Base-by-base conservation (phyloP, 2,888 invertebrate genomes). In the Galeopsomyia nigrocyanea region DNA sequence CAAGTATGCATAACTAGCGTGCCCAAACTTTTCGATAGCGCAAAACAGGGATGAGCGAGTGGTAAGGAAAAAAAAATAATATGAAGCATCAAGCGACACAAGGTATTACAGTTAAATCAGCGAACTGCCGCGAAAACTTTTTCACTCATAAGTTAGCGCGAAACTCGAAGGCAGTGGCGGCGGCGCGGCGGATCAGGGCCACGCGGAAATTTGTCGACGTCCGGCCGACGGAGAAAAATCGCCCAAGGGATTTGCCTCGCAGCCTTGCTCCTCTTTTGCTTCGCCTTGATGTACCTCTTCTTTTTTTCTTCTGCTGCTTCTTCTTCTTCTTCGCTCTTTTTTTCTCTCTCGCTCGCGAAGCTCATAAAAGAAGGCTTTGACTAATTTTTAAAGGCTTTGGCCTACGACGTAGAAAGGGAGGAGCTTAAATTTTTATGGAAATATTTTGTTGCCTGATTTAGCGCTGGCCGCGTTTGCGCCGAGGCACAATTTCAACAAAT, bases 91-190 rank as follows among this genome's bases (percentile, higher is more conserved):
- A 6, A 5, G 17, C 53, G 53, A 53, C 17, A 17, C 17, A 53
- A 10, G 19, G 53, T 19, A 53, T 19, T 21, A 53, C 53, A 39
- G 39, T 39, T 1, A 39, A 39, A 39, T 39, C 39, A 39, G 39
- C 39, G 39, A 39, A 13, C 39, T 39, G 39, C 39, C 39, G 39
- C 39, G 13, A 7, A 10, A 63, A 63, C 57, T 69, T 69, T 69
- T 62, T 63, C 62, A 62, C 69, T 69, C 69, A 69, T 69, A 69
- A 69, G 63, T 69, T 69, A 63, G 63, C 69, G 51, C 63, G 57
- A 47, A 50, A n/a, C 62, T 50, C 31, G 51, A 49, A 57, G 49
- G 47, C 22, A 51, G 51, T 26, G 26, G 26, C 26, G 26, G 13
- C 39, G 39, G 10, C 39, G 13, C 39, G 1, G 39, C 39, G 39